These are phyloP conservation scores for Eulemur mongoz DNA, from an alignment of 2,797 vertebrate genomes.

Conservation along the genomic window DNA sequence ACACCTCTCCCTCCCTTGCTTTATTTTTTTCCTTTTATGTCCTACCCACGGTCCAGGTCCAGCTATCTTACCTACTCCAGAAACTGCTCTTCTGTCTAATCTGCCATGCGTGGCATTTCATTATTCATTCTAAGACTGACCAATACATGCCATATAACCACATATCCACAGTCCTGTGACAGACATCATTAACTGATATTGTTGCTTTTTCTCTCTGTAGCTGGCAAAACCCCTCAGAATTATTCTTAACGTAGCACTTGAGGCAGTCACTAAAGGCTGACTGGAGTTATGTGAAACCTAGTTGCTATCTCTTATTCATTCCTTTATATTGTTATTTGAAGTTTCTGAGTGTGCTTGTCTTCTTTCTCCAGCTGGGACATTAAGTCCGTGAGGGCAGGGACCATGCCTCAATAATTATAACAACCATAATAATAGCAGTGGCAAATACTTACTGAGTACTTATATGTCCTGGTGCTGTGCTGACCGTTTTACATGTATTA, in stretches of 20 bases:
- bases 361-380: not conserved
- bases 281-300: not conserved
- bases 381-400: not conserved
- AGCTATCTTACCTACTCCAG: not conserved
- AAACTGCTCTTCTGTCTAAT: not conserved
- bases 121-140: not conserved
- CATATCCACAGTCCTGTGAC: not conserved
- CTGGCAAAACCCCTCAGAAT: not conserved
- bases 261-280: not conserved
- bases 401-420: not conserved
- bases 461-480: not conserved
- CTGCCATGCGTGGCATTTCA: not conserved
- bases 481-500: not conserved
- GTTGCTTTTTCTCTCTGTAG: not conserved
- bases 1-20: not conserved
- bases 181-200: not conserved
- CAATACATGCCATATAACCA: not conserved
- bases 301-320: not conserved
- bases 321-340: not conserved
- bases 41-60: not conserved
- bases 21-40: not conserved
- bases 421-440: not conserved
- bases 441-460: not conserved
- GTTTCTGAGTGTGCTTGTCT: not conserved
- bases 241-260: not conserved